Evolutionary conservation across 2,888 invertebrate genomes (phyloP).

Genomic region (Pristionchus arcanus): DNA sequence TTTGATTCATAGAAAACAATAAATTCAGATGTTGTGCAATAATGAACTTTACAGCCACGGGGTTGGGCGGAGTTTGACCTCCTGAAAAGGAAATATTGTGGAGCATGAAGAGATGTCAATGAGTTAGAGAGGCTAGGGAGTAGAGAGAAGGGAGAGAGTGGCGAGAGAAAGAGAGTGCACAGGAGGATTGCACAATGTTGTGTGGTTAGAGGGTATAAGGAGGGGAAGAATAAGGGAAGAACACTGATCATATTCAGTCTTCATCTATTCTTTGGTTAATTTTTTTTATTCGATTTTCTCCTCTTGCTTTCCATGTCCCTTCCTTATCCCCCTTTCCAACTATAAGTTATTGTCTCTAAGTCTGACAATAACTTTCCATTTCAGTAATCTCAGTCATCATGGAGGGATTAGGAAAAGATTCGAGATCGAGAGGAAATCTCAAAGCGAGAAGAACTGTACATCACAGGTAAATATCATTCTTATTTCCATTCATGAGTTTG

Average conservation of each 20-base stretch:
- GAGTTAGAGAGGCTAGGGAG: not conserved
- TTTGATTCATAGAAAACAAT: too few relatives aligned
- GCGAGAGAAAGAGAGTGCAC: constrained; percentile 42
- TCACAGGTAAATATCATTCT: constrained; percentile 6
- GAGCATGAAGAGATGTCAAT: not conserved
- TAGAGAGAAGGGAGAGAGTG: not conserved
- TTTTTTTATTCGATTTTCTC: not conserved
- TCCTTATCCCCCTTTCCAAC: not conserved
- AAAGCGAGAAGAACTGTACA: constrained; percentile 38
- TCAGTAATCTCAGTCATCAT: constrained; percentile 31
- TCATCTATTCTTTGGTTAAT: not conserved
- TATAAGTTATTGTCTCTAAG: not conserved
- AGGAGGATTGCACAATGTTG: constrained; percentile 41
- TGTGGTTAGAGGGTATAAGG: not conserved
- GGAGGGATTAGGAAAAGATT: constrained; percentile 41
- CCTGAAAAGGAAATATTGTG: not conserved
- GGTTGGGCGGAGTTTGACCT: not conserved
- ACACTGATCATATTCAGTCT: constrained; percentile 11
- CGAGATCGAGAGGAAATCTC: constrained; percentile 6
- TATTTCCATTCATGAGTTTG: not conserved
- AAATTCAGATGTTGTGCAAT: not conserved
- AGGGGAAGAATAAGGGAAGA: not conserved
- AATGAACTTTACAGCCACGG: not conserved
- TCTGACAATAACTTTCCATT: not conserved
- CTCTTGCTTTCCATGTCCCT: not conserved